phyloP scores from a whole-genome alignment of 2,797 vertebrate species.

The Paratrypauchen microcephalus region DNA sequence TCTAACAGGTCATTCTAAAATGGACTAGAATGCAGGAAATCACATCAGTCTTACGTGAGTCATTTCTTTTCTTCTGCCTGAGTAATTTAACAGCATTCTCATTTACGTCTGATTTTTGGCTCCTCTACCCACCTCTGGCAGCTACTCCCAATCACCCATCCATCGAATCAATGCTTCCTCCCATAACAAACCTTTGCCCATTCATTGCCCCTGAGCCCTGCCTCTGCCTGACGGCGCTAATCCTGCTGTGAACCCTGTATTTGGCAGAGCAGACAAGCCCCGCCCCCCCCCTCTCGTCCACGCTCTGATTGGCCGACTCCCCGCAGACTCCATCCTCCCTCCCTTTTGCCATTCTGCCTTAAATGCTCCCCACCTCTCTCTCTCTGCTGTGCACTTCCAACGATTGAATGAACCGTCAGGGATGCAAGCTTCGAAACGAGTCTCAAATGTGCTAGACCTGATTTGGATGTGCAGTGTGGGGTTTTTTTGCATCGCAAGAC shows the following conservation, averaged over 20 bases:
- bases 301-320: constrained; percentile 65
- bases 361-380: constrained; percentile 32
- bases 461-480: background rate
- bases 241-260: constrained; percentile 40
- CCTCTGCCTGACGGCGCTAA: constrained; percentile 5
- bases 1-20: no score
- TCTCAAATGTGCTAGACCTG: constrained; percentile 1
- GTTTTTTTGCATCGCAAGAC: constrained; percentile 43
- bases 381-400: constrained; percentile 41
- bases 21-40: no score
- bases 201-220: background rate
- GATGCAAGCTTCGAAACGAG: constrained; percentile 56
- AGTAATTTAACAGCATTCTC: no score
- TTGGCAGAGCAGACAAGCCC: constrained; percentile 50
- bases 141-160: no score
- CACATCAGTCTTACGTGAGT: no score
- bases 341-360: constrained; percentile 18
- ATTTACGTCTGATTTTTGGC: no score
- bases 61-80: no score
- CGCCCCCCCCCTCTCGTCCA: constrained; percentile 59
- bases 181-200: constrained; percentile 1
- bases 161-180: background rate
- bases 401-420: constrained; percentile 76
- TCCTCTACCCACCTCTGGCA: no score
- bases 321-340: constrained; percentile 43